Evolutionary conservation across 2,888 invertebrate species (phyloP), one percentile per base, ranked within the genome.

Genomic region (Netelia inedita): DNA sequence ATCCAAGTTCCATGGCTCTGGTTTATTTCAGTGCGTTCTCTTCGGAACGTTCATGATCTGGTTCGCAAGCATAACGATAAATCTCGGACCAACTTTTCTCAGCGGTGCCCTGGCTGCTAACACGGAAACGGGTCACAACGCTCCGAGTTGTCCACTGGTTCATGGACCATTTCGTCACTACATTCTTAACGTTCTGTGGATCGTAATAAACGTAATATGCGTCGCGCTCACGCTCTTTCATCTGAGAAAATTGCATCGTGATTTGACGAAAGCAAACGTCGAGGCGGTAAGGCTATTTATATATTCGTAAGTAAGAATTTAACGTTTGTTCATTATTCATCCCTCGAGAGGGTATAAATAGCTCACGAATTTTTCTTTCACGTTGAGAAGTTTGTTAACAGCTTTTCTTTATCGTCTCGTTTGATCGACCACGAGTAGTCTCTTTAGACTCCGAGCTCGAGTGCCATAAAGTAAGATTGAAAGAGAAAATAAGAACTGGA

Each of bases 31-130:
- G 95, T 98, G 98, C 94, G 97, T 98, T 85, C 95, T 98, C 69
- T 98, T 98, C 94, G 98, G 98, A 86, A 96, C 98, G 74, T 97
- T 97, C 94, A 98, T 98, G 96, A 98, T 98, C 92, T 98, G 98
- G 98, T 98, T 98, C 94, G 97, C 98, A 75, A 97, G 97, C 87
- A 97, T 98, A 92, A 97, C 98, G 73, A 97, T 98, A 93, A 98
- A 98, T 94, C 95, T 98, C 89, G 98, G 98, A 35, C 98, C 98
- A 43, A 97, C 97, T 50, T 97, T 98, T 94, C 95, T 98, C 91
- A 97, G 96, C 91, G 97, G 97, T 71, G 97, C 97, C 61, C 94
- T 97, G 87, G 97, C 97, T 11, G 97, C 97, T 82, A 97, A 97
- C 91, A 96, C 97, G 5, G 97, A 97, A 85, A 95, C 96, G 85